Conservation (phyloP, 2,888 invertebrate species). For the Quadroppia sp. region DNA sequence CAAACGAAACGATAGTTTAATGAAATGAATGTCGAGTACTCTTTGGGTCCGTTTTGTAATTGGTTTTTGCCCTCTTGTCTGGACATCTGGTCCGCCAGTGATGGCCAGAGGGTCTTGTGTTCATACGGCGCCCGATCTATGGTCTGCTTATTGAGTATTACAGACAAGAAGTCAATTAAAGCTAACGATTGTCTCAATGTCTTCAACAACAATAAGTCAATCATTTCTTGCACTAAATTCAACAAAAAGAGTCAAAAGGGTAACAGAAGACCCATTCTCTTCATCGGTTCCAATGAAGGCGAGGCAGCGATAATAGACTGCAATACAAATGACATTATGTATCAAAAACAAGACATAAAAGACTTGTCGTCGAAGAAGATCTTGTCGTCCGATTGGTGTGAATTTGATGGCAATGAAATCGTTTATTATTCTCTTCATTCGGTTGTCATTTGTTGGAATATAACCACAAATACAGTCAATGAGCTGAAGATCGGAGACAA, state of each 20-base stretch:
- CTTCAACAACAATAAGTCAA: slow-evolving; percentile 10
- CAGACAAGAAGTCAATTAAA: slow-evolving; percentile 8
- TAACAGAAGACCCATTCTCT: not conserved
- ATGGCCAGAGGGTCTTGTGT: not conserved
- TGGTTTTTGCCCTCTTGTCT: slow-evolving; percentile 41
- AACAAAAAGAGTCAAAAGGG: not conserved
- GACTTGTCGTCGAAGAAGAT: slow-evolving; percentile 10
- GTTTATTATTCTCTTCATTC: slow-evolving; percentile 37
- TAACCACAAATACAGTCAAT: not conserved
- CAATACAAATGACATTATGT: not conserved
- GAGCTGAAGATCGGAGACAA: slow-evolving; percentile 29
- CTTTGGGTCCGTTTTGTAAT: slow-evolving; percentile 41
- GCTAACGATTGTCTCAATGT: not conserved
- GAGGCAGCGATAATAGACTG: slow-evolving; percentile 8
- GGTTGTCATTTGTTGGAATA: slow-evolving; percentile 34
- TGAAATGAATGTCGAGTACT: slow-evolving; percentile 29
- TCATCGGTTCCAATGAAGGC: slow-evolving; percentile 21
- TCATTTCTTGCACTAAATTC: not conserved
- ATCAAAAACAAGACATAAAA: not conserved
- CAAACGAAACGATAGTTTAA: not conserved
- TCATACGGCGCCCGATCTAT: slow-evolving; percentile 40
- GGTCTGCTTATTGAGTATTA: slow-evolving; percentile 27
- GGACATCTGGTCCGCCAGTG: slow-evolving; percentile 34
- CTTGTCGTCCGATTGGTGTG: slow-evolving; percentile 10
- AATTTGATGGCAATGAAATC: not conserved